Conservation (phyloP, 1,140 invertebrate species). For the Halesus radiatus region DNA sequence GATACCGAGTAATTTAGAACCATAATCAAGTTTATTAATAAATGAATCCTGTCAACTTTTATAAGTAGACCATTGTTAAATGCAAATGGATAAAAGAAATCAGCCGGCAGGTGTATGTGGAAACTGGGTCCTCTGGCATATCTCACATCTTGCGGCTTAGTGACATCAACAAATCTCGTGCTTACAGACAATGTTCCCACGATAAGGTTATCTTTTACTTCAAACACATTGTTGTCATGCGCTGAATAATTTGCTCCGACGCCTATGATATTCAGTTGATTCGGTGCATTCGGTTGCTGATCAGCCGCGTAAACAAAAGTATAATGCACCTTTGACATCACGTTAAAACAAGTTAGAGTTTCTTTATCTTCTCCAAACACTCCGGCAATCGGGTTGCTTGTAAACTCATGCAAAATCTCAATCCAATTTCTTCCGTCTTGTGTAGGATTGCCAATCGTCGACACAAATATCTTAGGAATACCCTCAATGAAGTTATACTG, state of each 20-base stretch:
- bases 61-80: constrained; percentile 34
- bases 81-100: constrained; percentile 81
- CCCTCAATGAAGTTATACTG: constrained; percentile 61
- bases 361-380: constrained; percentile 48
- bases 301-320: constrained; percentile 66
- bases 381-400: constrained; percentile 52
- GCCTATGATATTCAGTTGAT: constrained; percentile 62
- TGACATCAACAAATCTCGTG: constrained; percentile 75
- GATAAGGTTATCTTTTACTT: constrained; percentile 59
- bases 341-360: constrained; percentile 57
- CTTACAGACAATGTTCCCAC: constrained; percentile 59
- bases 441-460: constrained; percentile 73
- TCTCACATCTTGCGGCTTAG: constrained; percentile 67
- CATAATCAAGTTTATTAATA: constrained; percentile 6
- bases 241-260: constrained; percentile 61
- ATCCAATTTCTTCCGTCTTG: constrained; percentile 70
- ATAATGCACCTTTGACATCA: constrained; percentile 50
- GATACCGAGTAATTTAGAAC: background rate
- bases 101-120: constrained; percentile 75
- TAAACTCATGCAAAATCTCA: constrained; percentile 65
- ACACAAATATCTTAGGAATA: constrained; percentile 66
- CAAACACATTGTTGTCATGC: constrained; percentile 60
- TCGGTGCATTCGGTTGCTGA: constrained; percentile 60
- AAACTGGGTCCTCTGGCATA: constrained; percentile 74
- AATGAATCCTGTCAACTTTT: background rate